Evolutionary conservation across 2,888 invertebrate genomes (phyloP).

Genomic region (Drosophila borealis): DNA sequence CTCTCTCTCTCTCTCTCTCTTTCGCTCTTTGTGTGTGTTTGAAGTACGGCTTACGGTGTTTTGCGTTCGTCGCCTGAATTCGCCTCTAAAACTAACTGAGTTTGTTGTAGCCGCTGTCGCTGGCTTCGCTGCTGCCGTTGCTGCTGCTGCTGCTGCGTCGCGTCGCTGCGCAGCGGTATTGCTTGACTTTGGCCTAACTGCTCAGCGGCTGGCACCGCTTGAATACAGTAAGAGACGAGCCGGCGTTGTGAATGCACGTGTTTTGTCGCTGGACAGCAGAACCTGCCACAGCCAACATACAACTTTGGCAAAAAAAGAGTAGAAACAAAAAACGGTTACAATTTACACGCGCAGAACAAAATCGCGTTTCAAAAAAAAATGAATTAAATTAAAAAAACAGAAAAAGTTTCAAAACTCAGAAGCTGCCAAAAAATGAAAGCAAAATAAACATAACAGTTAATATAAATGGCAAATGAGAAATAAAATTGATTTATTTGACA

Average conservation of each 20-base stretch:
- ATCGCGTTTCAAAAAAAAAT: conserved; percentile 13
- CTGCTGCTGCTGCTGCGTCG: conserved; percentile 3
- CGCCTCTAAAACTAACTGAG: conserved; percentile 72
- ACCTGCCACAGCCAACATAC: conserved; percentile 43
- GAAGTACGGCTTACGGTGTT: conserved; percentile 77
- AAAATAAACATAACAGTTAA: conserved; percentile 10
- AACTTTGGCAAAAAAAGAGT: conserved; percentile 22
- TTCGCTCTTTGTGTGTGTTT: conserved; percentile 31
- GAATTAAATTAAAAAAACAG: conserved; percentile 19
- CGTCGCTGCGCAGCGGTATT: conserved; percentile 40
- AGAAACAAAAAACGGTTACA: conserved; percentile 37
- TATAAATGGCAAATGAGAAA: no score
- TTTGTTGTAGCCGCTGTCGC: conserved; percentile 58
- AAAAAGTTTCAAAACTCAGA: conserved; percentile 26
- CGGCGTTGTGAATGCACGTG: conserved; percentile 85
- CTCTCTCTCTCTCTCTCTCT: background rate
- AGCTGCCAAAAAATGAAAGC: conserved; percentile 12
- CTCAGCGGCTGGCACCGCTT: conserved; percentile 82
- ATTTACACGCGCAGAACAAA: conserved; percentile 28
- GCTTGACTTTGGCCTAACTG: conserved; percentile 83
- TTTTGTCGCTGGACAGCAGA: conserved; percentile 72
- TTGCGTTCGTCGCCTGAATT: conserved; percentile 63
- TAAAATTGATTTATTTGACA: background rate
- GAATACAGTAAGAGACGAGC: conserved; percentile 85
- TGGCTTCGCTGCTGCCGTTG: conserved; percentile 10